These are phyloP conservation scores for Mesorhabditis sp. DNA, from an alignment of 2,888 invertebrate species.

Conservation along the genomic window DNA sequence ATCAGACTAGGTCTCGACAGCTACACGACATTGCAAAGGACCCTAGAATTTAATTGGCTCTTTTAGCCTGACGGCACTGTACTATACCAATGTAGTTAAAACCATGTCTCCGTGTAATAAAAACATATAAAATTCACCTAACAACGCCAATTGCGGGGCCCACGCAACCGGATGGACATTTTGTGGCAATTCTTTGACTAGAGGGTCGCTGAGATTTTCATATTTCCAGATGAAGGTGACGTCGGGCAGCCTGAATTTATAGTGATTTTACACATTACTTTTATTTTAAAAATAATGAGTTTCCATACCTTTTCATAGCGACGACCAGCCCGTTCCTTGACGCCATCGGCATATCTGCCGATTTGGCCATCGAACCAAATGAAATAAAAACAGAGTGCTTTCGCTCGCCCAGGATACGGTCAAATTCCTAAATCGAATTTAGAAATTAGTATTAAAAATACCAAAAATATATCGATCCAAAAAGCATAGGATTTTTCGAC, in stretches of 20 bases:
- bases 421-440: background rate
- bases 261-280: too few species aligned
- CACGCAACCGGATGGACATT: slow-evolving; percentile 41
- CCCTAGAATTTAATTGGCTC: too few species aligned
- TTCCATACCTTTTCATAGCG: too few species aligned
- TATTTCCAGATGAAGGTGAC: slow-evolving; percentile 44
- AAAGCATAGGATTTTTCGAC: background rate
- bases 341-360: too few species aligned
- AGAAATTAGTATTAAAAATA: background rate
- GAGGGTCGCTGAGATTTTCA: slow-evolving; percentile 22
- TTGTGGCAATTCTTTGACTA: slow-evolving; percentile 54
- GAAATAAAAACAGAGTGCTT: background rate
- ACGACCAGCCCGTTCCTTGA: too few species aligned
- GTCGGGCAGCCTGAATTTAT: slow-evolving; percentile 27
- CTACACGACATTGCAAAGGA: too few species aligned
- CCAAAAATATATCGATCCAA: background rate
- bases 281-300: too few species aligned
- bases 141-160: slow-evolving; percentile 18
- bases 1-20: too few species aligned
- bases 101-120: background rate
- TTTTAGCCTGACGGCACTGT: background rate
- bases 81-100: background rate
- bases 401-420: background rate
- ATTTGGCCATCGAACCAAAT: background rate
- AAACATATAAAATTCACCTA: slow-evolving; percentile 27